Evolutionary conservation across 2,797 vertebrate genomes (phyloP).

Genomic region (Crenuchus spilurus): DNA sequence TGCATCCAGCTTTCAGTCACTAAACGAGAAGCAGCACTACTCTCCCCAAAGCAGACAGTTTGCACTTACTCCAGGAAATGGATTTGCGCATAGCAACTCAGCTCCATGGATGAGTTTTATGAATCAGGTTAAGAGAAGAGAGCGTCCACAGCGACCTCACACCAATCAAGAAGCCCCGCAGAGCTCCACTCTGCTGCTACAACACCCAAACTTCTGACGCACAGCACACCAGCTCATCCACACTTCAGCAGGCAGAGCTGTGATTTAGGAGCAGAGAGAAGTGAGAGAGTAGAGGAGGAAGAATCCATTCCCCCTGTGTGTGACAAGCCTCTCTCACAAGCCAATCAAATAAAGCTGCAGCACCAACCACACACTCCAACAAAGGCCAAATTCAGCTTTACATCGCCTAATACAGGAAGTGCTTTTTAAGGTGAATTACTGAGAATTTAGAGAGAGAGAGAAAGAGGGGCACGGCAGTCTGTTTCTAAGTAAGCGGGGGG

Average conservation of each 20-base stretch:
- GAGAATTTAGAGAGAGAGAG: constrained; percentile 6
- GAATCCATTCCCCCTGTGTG: background rate
- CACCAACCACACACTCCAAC: background rate
- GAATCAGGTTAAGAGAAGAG: background rate
- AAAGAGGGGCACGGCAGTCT: background rate
- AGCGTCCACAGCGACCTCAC: background rate
- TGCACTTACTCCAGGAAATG: constrained; percentile 54
- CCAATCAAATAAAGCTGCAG: constrained; percentile 2
- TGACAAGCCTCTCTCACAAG: background rate
- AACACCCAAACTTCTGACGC: background rate
- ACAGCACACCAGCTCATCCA: background rate
- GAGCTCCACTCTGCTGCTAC: background rate
- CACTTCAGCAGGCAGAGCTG: constrained; percentile 13
- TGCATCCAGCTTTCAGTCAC: background rate
- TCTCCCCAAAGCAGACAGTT: background rate
- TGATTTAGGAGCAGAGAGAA: constrained; percentile 20
- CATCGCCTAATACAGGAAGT: constrained; percentile 23
- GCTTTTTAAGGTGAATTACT: background rate
- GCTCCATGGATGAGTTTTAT: constrained; percentile 42
- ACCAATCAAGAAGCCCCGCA: background rate
- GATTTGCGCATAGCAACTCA: constrained; percentile 42
- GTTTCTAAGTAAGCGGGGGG: background rate
- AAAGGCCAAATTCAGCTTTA: constrained; percentile 17
- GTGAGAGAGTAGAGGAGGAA: constrained; percentile 32
- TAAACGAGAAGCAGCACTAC: background rate